Conservation (phyloP, 2,113 vertebrate genomes). For the Grantiella picta region DNA sequence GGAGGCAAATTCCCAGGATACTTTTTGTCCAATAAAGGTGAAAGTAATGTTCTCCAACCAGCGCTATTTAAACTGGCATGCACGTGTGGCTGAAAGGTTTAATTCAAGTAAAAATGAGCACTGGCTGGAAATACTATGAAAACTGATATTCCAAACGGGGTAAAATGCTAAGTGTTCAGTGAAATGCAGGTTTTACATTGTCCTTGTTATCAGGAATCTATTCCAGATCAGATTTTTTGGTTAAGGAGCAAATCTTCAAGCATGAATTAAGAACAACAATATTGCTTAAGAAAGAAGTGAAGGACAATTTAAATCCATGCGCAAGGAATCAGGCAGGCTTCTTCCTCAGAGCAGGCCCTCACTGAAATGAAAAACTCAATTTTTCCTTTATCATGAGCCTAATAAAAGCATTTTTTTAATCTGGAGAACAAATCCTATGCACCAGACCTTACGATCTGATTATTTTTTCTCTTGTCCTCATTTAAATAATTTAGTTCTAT, state of each 20-base stretch:
- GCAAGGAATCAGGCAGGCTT: background rate
- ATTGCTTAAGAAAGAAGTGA: background rate
- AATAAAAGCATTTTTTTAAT: background rate
- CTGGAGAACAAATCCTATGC: background rate
- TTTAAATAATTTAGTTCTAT: background rate
- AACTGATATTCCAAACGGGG: slow-evolving; percentile 18
- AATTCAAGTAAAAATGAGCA: slow-evolving; percentile 26
- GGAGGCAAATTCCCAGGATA: background rate
- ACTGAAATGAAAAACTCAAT: background rate
- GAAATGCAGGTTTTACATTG: slow-evolving; percentile 9
- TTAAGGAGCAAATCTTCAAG: background rate
- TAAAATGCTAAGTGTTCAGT: background rate
- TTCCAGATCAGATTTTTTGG: background rate
- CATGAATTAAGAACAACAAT: background rate
- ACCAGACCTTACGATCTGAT: background rate
- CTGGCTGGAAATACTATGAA: slow-evolving; percentile 14
- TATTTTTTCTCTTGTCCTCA: background rate
- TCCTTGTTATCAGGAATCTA: background rate
- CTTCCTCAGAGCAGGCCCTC: background rate
- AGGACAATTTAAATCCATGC: background rate
- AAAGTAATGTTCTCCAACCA: slow-evolving; percentile 45
- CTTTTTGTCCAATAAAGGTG: slow-evolving; percentile 15
- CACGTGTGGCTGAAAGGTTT: slow-evolving; percentile 10
- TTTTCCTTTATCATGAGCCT: background rate
- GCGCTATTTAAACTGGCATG: slow-evolving; percentile 35